Conservation (phyloP, 2,888 invertebrate species). For the Leptura quadrifasciata region DNA sequence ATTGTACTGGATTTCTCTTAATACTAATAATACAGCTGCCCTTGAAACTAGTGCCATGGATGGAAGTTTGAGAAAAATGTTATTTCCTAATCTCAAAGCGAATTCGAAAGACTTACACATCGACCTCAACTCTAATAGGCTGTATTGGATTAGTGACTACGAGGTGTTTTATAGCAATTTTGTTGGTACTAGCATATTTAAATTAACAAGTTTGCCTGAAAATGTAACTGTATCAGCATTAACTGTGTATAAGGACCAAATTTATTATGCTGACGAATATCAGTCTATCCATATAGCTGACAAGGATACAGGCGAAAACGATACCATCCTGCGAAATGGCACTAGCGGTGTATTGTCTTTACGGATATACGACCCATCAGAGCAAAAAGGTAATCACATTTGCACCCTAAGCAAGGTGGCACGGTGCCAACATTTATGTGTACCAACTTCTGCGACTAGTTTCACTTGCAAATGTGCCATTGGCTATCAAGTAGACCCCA, state of each 20-base stretch:
- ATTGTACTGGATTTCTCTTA: conserved; percentile 75
- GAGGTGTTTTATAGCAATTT: conserved; percentile 76
- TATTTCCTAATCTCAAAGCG: conserved; percentile 64
- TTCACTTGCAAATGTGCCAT: conserved; percentile 84
- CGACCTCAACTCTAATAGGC: conserved; percentile 62
- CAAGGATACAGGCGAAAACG: conserved; percentile 76
- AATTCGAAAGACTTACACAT: conserved; percentile 68
- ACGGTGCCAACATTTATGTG: conserved; percentile 84
- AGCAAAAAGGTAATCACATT: conserved; percentile 78
- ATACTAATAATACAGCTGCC: conserved; percentile 56
- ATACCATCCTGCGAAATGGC: conserved; percentile 74
- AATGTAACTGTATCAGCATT: conserved; percentile 79
- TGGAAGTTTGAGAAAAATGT: conserved; percentile 75
- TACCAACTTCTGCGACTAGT: conserved; percentile 77
- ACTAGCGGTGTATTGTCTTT: conserved; percentile 77
- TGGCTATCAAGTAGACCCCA: conserved; percentile 78
- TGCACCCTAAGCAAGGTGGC: conserved; percentile 76
- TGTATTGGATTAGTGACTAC: conserved; percentile 84
- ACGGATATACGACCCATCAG: conserved; percentile 82
- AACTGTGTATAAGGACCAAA: conserved; percentile 79
- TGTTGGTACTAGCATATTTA: conserved; percentile 60
- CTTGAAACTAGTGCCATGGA: conserved; percentile 82
- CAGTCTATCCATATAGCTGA: conserved; percentile 79
- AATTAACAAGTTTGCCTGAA: conserved; percentile 66
- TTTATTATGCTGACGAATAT: conserved; percentile 83